These are phyloP conservation scores for Sebastiscus tertius DNA, from an alignment of 2,797 vertebrate genomes.

Conservation along the genomic window DNA sequence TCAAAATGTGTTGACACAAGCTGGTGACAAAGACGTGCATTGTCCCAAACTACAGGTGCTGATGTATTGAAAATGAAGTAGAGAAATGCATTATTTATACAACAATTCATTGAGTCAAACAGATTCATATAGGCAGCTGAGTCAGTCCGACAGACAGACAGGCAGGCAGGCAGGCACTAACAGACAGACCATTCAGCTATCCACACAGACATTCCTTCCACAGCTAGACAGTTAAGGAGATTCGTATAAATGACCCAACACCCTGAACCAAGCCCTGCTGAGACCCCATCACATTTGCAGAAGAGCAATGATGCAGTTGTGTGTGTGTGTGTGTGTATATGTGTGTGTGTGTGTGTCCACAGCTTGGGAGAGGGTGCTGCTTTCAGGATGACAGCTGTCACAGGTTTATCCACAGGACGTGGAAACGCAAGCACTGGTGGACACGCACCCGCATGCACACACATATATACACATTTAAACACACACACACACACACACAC, in stretches of 20 bases:
- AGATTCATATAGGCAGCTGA: background rate
- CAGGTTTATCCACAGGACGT: constrained; percentile 65
- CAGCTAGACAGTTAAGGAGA: constrained; percentile 55
- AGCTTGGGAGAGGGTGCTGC: constrained; percentile 35
- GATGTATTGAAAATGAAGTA: constrained; percentile 21
- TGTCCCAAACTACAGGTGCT: constrained; percentile 35
- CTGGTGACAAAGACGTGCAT: constrained; percentile 3
- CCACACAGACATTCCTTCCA: constrained; percentile 44
- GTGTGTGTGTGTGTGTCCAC: constrained; percentile 11
- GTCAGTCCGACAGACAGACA: constrained; percentile 3
- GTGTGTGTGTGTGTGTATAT: background rate
- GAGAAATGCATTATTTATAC: constrained; percentile 2
- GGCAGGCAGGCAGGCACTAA: background rate
- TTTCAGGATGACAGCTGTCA: constrained; percentile 73
- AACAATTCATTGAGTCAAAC: constrained; percentile 15
- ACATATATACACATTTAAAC: background rate
- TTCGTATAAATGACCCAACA: constrained; percentile 67
- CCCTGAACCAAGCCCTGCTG: constrained; percentile 47
- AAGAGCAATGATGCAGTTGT: constrained; percentile 34
- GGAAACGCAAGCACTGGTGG: constrained; percentile 17
- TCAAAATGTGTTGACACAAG: background rate
- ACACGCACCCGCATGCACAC: background rate
- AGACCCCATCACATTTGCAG: constrained; percentile 58
- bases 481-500: background rate
- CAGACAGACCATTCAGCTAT: constrained; percentile 43